phyloP scores from a whole-genome alignment of 2,888 invertebrate genomes.

The Actias luna region DNA sequence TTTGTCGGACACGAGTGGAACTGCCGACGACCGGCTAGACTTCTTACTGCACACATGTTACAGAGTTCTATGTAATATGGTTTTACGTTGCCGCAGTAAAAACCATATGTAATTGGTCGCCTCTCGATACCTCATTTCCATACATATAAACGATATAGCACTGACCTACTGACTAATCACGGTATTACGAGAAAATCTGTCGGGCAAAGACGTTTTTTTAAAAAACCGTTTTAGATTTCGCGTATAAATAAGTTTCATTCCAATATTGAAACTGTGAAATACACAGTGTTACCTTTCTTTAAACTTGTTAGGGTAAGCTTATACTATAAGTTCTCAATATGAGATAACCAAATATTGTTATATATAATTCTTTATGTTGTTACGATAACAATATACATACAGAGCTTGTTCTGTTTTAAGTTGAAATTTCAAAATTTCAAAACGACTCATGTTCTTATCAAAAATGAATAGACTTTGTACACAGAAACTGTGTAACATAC shows the following conservation, averaged over 20 bases:
- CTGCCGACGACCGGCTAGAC: constrained; percentile 49
- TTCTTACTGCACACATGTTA: constrained; percentile 53
- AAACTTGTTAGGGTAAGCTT: no score
- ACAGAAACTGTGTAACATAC: not conserved
- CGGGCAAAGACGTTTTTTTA: no score
- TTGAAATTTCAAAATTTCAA: not conserved
- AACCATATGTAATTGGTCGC: constrained; percentile 7
- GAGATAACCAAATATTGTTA: no score
- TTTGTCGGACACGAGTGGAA: constrained; percentile 73
- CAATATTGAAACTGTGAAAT: no score
- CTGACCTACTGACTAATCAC: no score
- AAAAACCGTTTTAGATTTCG: no score
- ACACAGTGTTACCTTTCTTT: no score
- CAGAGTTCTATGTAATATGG: constrained; percentile 22
- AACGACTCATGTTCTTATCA: not conserved
- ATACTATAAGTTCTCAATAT: no score
- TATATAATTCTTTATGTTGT: no score
- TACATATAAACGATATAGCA: no score
- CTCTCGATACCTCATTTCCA: not conserved
- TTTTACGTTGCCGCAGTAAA: not conserved
- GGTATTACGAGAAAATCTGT: no score
- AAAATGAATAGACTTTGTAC: not conserved
- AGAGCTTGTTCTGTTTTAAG: not conserved
- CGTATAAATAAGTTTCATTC: no score
- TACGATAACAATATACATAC: not conserved